phyloP scores from a whole-genome alignment of 2,113 vertebrate species.

The Aramus guarauna region DNA sequence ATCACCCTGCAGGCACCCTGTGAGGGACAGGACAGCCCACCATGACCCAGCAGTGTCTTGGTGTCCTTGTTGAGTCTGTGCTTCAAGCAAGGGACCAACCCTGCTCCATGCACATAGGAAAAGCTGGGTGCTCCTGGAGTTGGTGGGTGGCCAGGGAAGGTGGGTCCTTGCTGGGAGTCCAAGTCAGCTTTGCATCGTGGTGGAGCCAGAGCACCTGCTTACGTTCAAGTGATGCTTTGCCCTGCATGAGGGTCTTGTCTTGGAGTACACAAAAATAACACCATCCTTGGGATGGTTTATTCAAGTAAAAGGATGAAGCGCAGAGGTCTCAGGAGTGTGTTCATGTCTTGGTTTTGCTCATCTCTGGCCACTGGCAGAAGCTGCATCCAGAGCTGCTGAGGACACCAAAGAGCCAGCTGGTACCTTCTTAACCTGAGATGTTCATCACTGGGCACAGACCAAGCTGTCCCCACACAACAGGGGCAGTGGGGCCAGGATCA shows the following conservation, averaged over 20 bases:
- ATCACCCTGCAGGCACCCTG: accelerated
- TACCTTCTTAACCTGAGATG: background rate
- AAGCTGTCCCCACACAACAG: background rate
- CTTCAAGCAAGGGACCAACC: accelerated
- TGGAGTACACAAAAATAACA: background rate
- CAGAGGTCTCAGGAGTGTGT: background rate
- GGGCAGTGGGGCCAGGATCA: background rate
- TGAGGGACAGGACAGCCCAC: background rate
- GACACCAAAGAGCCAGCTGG: background rate
- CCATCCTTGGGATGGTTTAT: background rate
- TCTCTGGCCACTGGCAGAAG: background rate
- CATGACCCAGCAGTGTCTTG: accelerated
- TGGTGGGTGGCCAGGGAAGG: accelerated
- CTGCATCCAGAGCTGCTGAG: background rate
- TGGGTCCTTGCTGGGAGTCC: background rate
- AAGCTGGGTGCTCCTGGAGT: background rate
- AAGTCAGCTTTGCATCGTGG: background rate
- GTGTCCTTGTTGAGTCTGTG: background rate
- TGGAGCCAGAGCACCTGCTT: background rate
- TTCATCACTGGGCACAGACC: background rate
- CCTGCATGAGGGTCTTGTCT: background rate
- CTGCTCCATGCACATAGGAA: background rate
- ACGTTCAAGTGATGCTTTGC: background rate
- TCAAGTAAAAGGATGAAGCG: background rate
- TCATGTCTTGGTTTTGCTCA: accelerated